These are phyloP conservation scores for Sebastes schlegelii DNA, from an alignment of 2,113 vertebrate species.

Conservation along the genomic window DNA sequence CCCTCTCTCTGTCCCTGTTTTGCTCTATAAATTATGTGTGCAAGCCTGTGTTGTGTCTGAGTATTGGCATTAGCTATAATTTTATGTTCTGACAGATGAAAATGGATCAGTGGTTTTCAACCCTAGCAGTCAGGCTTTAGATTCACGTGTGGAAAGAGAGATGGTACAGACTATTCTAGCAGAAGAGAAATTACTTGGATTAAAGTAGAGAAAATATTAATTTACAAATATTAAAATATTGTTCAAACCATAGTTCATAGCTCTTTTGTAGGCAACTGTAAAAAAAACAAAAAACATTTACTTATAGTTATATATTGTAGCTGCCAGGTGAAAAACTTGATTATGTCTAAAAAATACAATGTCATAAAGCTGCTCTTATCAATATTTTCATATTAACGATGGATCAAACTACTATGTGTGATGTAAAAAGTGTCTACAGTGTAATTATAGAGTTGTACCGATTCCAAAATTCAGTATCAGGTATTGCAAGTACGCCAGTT, in stretches of 20 bases:
- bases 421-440: neutral
- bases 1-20: constrained; percentile 6
- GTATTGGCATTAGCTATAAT: constrained; percentile 14
- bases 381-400: neutral
- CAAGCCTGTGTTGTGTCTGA: constrained; percentile 28
- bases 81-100: constrained; percentile 20
- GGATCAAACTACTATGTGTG: neutral
- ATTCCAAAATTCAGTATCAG: no score
- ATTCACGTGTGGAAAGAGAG: neutral
- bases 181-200: neutral
- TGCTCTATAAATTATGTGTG: neutral
- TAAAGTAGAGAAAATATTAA: neutral
- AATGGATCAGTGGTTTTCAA: constrained; percentile 20
- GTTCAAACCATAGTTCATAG: neutral
- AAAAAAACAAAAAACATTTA: no score
- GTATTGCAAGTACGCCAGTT: no score
- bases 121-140: constrained; percentile 12
- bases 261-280: neutral
- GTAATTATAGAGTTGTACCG: no score
- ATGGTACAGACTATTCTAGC: neutral
- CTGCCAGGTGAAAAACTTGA: no score
- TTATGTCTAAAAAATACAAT: neutral
- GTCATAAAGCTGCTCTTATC: neutral
- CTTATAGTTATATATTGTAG: neutral
- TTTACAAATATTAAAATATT: neutral